These are phyloP conservation scores for Lithobius niger DNA, from an alignment of 1,140 invertebrate species.

Conservation along the genomic window DNA sequence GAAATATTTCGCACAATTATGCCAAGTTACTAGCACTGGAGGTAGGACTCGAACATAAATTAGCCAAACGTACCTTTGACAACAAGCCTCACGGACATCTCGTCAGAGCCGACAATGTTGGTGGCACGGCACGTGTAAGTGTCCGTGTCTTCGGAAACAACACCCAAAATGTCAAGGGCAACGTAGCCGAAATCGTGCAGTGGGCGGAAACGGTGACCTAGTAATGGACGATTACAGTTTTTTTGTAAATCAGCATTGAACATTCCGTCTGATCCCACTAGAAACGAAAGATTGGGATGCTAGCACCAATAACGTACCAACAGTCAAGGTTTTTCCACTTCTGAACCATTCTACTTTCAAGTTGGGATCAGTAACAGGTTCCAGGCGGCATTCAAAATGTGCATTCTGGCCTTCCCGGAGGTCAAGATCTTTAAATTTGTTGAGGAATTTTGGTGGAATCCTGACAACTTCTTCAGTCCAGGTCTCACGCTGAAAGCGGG, in stretches of 20 bases:
- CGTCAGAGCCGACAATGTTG: conserved; percentile 73
- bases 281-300: too few relatives aligned
- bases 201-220: conserved; percentile 70
- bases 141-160: conserved; percentile 85
- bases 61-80: conserved; percentile 51
- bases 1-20: too few relatives aligned
- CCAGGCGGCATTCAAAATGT: conserved; percentile 94
- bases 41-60: too few relatives aligned
- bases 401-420: conserved; percentile 81
- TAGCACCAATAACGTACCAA: conserved; percentile 46
- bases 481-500: conserved; percentile 66
- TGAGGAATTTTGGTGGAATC: conserved; percentile 66
- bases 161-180: conserved; percentile 74
- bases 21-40: too few relatives aligned
- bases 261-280: too few relatives aligned
- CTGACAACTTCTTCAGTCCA: conserved; percentile 67
- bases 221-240: not conserved
- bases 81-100: conserved; percentile 55
- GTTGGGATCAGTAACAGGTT: conserved; percentile 89
- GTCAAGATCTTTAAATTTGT: conserved; percentile 67
- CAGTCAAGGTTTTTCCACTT: conserved; percentile 71
- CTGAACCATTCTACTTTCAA: conserved; percentile 89
- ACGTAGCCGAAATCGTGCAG: conserved; percentile 95
- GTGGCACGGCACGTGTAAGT: conserved; percentile 86
- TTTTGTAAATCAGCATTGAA: not conserved